Conservation (phyloP, 1,140 invertebrate species). For the Pararge aegeria region DNA sequence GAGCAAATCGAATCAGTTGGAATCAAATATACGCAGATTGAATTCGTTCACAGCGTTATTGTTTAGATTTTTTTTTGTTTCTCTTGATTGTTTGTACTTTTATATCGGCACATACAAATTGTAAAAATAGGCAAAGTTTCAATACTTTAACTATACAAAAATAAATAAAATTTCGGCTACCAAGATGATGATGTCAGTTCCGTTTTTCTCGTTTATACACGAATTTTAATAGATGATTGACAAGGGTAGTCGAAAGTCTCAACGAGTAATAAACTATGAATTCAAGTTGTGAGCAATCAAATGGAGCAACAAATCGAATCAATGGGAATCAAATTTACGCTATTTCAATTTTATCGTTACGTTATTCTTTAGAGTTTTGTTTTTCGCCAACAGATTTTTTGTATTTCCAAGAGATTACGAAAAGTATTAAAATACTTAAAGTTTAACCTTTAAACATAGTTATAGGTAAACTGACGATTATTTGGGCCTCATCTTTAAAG, state of each 20-base stretch:
- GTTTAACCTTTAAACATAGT: no score
- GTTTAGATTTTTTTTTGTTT: conserved; percentile 8
- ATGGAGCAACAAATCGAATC: conserved; percentile 26
- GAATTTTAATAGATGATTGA: no score
- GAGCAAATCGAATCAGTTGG: conserved; percentile 24
- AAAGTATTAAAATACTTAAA: no score
- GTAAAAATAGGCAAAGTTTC: no score
- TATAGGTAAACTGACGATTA: no score
- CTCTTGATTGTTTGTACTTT: neutral
- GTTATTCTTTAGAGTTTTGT: conserved; percentile 15
- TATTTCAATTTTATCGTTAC: conserved; percentile 22
- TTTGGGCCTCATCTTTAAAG: no score
- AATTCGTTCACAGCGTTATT: conserved; percentile 23
- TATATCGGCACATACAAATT: no score
- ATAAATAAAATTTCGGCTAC: no score
- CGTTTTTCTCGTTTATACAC: no score
- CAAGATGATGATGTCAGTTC: no score
- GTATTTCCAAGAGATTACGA: neutral
- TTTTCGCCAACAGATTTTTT: neutral
- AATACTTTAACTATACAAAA: no score
- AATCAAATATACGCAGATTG: conserved; percentile 29
- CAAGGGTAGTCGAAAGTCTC: no score
- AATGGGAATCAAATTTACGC: conserved; percentile 24
- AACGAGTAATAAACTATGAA: conserved; percentile 20
- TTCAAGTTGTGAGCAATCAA: conserved; percentile 26